These are phyloP conservation scores for Oreortyx pictus DNA, from an alignment of 2,797 vertebrate species.

Conservation along the genomic window DNA sequence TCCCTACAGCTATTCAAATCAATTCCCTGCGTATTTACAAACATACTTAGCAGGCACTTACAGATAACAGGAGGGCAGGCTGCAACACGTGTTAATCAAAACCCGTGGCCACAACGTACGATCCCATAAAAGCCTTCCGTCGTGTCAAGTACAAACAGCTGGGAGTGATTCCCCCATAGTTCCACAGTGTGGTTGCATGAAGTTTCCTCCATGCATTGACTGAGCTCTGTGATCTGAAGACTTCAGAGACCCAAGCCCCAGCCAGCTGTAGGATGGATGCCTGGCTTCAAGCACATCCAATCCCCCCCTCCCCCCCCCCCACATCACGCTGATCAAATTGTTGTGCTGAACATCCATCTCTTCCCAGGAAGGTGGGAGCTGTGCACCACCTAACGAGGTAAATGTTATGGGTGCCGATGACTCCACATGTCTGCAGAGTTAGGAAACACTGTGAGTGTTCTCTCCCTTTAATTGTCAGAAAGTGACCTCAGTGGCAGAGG, in stretches of 20 bases:
- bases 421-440: not conserved
- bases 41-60: not conserved
- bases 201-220: not conserved
- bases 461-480: not conserved
- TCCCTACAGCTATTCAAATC: not conserved
- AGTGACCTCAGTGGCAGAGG: fast-evolving
- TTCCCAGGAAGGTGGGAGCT: not conserved
- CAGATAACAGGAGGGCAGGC: not conserved
- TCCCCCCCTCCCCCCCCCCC: not conserved
- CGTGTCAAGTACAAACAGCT: not conserved
- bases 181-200: not conserved
- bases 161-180: not conserved
- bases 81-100: not conserved
- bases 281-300: not conserved
- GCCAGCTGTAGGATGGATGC: not conserved
- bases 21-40: not conserved
- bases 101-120: not conserved
- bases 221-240: not conserved
- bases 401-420: not conserved
- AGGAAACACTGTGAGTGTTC: not conserved
- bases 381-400: not conserved
- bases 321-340: not conserved
- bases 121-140: not conserved
- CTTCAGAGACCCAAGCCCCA: not conserved
- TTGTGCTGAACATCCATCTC: not conserved